These are phyloP conservation scores for Pterocles burchelli DNA, from an alignment of 2,113 vertebrate species.

Conservation along the genomic window DNA sequence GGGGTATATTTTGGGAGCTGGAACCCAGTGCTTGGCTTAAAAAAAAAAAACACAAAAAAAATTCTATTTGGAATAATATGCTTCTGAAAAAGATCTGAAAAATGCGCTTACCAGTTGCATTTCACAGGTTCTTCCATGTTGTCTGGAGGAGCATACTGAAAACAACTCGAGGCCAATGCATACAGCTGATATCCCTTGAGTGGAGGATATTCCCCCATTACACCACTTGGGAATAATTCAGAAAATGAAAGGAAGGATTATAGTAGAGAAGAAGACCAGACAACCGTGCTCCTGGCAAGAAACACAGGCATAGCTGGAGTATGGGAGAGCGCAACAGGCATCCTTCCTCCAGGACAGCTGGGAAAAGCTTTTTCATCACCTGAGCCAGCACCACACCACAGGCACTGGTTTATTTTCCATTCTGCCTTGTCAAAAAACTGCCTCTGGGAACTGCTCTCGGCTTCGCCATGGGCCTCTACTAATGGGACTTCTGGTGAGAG, in stretches of 20 bases:
- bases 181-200: background rate
- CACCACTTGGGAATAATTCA: background rate
- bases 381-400: background rate
- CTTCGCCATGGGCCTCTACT: background rate
- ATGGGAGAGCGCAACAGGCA: rapidly evolving
- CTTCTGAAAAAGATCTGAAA: background rate
- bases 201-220: background rate
- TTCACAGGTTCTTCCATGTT: background rate
- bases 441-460: background rate
- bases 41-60: background rate
- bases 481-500: background rate
- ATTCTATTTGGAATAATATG: background rate
- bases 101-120: background rate
- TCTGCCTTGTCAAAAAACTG: background rate
- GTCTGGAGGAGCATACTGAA: background rate
- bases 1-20: constrained; percentile 54
- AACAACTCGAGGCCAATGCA: background rate
- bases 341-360: background rate
- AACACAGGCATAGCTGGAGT: background rate
- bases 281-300: background rate
- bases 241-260: background rate
- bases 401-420: background rate
- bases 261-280: background rate
- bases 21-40: background rate
- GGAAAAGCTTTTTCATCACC: background rate